phyloP scores from a whole-genome alignment of 2,888 invertebrate species.

The Tetrapedia diversipes region DNA sequence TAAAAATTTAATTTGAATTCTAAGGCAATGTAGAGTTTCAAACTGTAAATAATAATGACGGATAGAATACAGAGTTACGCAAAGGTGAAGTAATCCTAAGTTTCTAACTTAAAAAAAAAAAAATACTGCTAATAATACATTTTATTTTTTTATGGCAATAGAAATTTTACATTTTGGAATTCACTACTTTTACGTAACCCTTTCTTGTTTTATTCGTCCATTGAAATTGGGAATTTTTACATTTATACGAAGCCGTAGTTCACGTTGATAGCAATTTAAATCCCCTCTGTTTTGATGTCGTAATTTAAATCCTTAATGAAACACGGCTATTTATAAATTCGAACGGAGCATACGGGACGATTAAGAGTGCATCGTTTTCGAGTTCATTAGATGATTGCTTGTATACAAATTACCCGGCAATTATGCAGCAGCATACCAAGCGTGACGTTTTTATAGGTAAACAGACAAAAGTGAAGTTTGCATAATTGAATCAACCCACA shows the following conservation, averaged over 20 bases:
- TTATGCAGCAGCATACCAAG: constrained; percentile 18
- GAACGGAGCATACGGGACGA: not conserved
- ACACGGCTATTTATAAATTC: not conserved
- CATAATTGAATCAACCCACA: constrained; percentile 24
- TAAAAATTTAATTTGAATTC: too few species aligned
- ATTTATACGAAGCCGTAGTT: not conserved
- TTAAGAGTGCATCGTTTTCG: not conserved
- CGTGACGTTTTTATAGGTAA: constrained; percentile 3
- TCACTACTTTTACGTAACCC: too few species aligned
- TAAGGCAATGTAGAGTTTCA: too few species aligned
- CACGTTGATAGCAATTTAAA: not conserved
- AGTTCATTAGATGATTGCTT: constrained; percentile 16
- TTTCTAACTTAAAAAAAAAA: too few species aligned
- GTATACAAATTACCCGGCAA: constrained; percentile 31
- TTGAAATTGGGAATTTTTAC: too few species aligned
- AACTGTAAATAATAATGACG: too few species aligned
- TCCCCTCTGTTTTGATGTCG: not conserved
- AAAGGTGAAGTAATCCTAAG: too few species aligned
- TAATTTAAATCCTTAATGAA: not conserved
- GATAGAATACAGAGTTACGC: too few species aligned
- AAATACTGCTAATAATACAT: too few species aligned
- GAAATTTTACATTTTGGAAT: too few species aligned
- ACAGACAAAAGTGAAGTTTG: constrained; percentile 26
- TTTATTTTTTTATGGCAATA: too few species aligned
- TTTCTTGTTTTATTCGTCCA: too few species aligned